phyloP scores from a whole-genome alignment of 2,888 invertebrate genomes.

The Dolichomitus sp. region DNA sequence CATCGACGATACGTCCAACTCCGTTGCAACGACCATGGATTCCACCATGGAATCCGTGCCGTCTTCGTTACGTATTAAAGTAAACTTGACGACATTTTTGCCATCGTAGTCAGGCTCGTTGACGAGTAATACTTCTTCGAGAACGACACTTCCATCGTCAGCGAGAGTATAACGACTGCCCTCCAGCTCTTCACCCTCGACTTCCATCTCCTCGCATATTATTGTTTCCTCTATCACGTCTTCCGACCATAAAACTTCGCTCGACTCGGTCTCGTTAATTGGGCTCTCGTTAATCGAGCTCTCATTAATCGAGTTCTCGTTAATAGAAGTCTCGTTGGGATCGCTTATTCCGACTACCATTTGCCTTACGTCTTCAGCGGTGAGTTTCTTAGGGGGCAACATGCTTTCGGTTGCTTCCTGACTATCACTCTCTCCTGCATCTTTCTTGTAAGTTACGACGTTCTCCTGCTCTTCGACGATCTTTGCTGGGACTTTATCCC shows the following conservation, averaged over 20 bases:
- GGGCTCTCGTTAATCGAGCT: constrained; percentile 62
- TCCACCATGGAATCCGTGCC: constrained; percentile 76
- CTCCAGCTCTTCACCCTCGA: constrained; percentile 73
- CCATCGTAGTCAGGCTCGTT: constrained; percentile 73
- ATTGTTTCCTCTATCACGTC: constrained; percentile 85
- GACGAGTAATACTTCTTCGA: constrained; percentile 78
- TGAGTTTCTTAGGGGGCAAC: constrained; percentile 70
- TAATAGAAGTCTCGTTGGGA: constrained; percentile 63
- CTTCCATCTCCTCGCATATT: constrained; percentile 85
- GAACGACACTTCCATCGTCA: constrained; percentile 73
- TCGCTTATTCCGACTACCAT: constrained; percentile 72
- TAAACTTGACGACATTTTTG: constrained; percentile 78
- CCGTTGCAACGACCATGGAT: constrained; percentile 53
- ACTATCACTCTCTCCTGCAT: constrained; percentile 76
- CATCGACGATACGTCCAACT: constrained; percentile 33
- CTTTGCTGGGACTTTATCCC: constrained; percentile 44
- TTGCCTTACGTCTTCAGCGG: constrained; percentile 74
- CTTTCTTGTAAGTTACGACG: constrained; percentile 66
- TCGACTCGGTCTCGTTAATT: constrained; percentile 61
- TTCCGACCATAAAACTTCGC: constrained; percentile 77
- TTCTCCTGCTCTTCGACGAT: constrained; percentile 30
- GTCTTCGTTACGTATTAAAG: constrained; percentile 79
- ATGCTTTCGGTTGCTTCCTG: constrained; percentile 74
- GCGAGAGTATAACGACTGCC: constrained; percentile 69
- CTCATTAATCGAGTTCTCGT: constrained; percentile 54